These are phyloP conservation scores for Platichthys flesus DNA, from an alignment of 2,113 vertebrate species.

Conservation along the genomic window DNA sequence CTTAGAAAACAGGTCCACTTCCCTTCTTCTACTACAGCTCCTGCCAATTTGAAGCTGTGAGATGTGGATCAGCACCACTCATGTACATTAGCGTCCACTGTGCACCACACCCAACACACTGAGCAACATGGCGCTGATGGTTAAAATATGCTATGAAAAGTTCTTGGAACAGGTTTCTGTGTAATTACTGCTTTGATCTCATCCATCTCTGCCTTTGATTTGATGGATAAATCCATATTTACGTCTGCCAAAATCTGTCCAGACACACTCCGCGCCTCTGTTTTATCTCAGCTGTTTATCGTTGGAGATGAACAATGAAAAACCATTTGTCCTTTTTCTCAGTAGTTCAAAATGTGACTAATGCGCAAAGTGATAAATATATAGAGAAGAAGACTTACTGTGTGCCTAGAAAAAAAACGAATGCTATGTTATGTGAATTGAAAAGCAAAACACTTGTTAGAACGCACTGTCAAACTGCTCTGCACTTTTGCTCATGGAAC, in stretches of 20 bases:
- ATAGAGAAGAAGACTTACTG: background rate
- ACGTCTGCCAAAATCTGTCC: conserved; percentile 42
- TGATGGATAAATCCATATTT: conserved; percentile 2
- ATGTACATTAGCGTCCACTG: conserved; percentile 1
- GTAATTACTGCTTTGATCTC: conserved; percentile 39
- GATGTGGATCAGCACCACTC: conserved; percentile 27
- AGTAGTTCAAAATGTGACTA: background rate
- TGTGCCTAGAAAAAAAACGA: background rate
- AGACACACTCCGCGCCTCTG: background rate
- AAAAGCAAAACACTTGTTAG: background rate
- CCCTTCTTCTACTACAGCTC: background rate
- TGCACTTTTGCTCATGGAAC: too few species aligned
- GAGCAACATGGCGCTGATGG: background rate
- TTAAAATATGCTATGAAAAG: background rate
- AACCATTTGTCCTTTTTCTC: background rate
- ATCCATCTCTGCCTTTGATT: conserved; percentile 32
- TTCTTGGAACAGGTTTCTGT: conserved; percentile 18
- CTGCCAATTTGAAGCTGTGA: conserved; percentile 14
- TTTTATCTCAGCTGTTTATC: too few species aligned
- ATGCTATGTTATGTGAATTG: background rate
- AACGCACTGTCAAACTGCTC: background rate
- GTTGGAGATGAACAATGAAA: background rate
- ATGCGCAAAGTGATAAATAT: conserved; percentile 1
- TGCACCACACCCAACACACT: conserved; percentile 6
- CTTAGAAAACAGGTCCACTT: conserved; percentile 19